Conservation (phyloP, 2,888 invertebrate genomes). For the Heliconius aoede region DNA sequence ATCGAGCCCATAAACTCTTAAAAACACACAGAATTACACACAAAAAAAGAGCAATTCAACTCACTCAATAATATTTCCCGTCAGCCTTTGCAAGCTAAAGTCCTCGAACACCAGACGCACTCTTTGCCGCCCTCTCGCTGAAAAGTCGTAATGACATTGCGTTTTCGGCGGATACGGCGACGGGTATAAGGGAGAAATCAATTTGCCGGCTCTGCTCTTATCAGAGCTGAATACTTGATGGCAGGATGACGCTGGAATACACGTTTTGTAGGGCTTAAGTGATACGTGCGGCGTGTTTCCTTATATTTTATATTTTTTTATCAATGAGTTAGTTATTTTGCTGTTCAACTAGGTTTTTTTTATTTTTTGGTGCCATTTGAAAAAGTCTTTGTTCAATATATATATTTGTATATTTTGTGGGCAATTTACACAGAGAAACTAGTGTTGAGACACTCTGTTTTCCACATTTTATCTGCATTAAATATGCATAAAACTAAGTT, state of each 20-base stretch:
- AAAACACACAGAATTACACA: not conserved
- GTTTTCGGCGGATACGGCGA: slow-evolving; percentile 90
- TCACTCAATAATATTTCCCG: slow-evolving; percentile 86
- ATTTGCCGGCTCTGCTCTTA: slow-evolving; percentile 90
- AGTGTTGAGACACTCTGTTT: too few relatives aligned
- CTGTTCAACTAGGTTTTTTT: not conserved
- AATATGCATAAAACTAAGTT: too few relatives aligned
- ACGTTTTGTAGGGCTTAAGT: slow-evolving; percentile 38
- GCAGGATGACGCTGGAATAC: slow-evolving; percentile 87
- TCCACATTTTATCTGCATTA: too few relatives aligned
- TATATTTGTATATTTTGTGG: too few relatives aligned
- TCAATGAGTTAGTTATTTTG: not conserved
- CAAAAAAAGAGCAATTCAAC: slow-evolving; percentile 56
- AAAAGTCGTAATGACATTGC: slow-evolving; percentile 95
- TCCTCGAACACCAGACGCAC: slow-evolving; percentile 93
- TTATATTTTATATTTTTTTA: slow-evolving; percentile 7
- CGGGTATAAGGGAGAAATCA: slow-evolving; percentile 92
- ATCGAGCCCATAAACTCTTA: not conserved
- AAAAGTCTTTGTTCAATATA: too few relatives aligned
- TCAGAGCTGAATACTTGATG: slow-evolving; percentile 91
- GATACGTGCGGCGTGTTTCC: too few relatives aligned
- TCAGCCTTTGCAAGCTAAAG: slow-evolving; percentile 89
- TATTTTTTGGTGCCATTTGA: not conserved
- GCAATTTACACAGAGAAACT: too few relatives aligned
- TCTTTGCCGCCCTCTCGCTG: slow-evolving; percentile 91